Percentiles rank a stretch among this genome's conserved stretches.
These are phyloP conservation scores for Cossypha heuglini DNA, from an alignment of 2,797 vertebrate genomes.

Conservation along the genomic window DNA sequence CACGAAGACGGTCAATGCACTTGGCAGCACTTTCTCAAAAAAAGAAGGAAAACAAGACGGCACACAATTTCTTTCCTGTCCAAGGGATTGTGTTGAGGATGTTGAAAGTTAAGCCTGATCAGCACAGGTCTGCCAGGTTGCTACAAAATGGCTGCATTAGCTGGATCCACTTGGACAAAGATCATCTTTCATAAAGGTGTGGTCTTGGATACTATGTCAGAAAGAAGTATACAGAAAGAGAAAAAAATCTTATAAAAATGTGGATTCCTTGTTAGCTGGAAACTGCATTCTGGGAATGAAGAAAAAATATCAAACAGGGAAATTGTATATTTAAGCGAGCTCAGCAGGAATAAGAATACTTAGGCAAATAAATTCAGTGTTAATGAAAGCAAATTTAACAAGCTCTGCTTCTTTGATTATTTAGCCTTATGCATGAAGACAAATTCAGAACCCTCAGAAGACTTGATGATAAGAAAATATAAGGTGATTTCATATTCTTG, in stretches of 20 bases:
- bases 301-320: constrained; percentile 9
- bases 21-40: neutral
- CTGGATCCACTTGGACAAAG: neutral
- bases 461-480: constrained; percentile 23
- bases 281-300: constrained; percentile 7
- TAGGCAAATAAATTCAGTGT: constrained; percentile 61
- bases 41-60: constrained; percentile 21
- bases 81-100: neutral
- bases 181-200: neutral
- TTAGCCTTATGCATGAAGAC: constrained; percentile 38
- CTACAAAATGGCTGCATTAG: neutral
- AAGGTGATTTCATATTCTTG: constrained; percentile 56
- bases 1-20: neutral
- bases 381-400: constrained; percentile 58
- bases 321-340: constrained; percentile 22
- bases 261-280: neutral
- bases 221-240: neutral
- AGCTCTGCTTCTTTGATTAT: constrained; percentile 60
- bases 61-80: neutral
- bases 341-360: constrained; percentile 60
- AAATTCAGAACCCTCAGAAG: constrained; percentile 46
- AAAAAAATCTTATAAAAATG: neutral
- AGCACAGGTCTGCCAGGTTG: neutral
- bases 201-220: neutral
- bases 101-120: neutral